Evolutionary conservation across 1,140 invertebrate genomes (phyloP).

Genomic region (Zaprionus taronus): DNA sequence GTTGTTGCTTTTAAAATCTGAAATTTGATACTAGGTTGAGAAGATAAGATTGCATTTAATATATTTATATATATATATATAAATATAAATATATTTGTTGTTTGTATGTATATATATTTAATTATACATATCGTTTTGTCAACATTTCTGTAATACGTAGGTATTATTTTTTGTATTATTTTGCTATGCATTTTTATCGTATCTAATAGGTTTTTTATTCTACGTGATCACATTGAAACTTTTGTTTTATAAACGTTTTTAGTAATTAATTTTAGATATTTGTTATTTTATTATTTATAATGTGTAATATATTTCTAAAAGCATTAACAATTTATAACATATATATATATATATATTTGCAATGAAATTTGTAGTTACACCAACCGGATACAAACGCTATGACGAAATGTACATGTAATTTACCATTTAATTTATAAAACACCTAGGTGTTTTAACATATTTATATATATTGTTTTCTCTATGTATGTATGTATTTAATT

Average conservation of each 20-base stretch:
- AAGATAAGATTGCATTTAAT: background rate
- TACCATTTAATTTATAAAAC: slow-evolving; percentile 24
- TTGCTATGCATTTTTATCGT: slow-evolving; percentile 73
- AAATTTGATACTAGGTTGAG: background rate
- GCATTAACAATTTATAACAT: slow-evolving; percentile 67
- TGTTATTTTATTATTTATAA: slow-evolving; percentile 18
- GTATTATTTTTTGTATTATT: slow-evolving; percentile 30
- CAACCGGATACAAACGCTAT: slow-evolving; percentile 41
- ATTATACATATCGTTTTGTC: slow-evolving; percentile 16
- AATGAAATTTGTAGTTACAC: slow-evolving; percentile 52
- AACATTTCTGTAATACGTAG: slow-evolving; percentile 26
- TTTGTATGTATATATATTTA: slow-evolving; percentile 2
- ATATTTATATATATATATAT: background rate
- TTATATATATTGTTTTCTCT: slow-evolving; percentile 7
- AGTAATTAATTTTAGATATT: slow-evolving; percentile 59
- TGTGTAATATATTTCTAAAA: slow-evolving; percentile 68
- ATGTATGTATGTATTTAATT: slow-evolving; percentile 12
- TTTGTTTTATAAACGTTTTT: slow-evolving; percentile 79
- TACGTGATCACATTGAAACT: slow-evolving; percentile 82
- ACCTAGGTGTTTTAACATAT: slow-evolving; percentile 4
- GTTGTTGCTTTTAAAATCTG: background rate
- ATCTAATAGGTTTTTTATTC: slow-evolving; percentile 65
- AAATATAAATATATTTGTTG: no score
- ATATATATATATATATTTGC: slow-evolving; percentile 42
- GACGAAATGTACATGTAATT: slow-evolving; percentile 24